Percentiles rank a stretch among this genome's conserved stretches.
These are phyloP conservation scores for Galbula dea DNA, from an alignment of 2,113 vertebrate species.

Conservation along the genomic window DNA sequence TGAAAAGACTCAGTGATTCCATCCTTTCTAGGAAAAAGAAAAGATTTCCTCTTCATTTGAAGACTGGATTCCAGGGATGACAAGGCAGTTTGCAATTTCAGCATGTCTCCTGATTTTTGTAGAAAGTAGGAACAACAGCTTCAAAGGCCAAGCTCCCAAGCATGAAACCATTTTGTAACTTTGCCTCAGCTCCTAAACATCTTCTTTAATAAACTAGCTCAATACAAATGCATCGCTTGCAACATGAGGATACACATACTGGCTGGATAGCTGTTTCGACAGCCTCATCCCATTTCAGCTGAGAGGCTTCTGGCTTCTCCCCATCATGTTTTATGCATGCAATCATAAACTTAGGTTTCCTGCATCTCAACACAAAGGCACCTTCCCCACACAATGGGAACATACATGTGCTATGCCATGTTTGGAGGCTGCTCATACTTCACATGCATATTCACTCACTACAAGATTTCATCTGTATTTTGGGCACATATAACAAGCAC, in stretches of 20 bases:
- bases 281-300: background rate
- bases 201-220: background rate
- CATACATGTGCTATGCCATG: background rate
- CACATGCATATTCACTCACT: background rate
- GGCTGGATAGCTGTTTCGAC: background rate
- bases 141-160: background rate
- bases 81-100: conserved; percentile 35
- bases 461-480: background rate
- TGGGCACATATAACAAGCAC: background rate
- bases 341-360: background rate
- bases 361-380: background rate
- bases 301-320: background rate
- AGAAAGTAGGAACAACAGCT: background rate
- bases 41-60: conserved; percentile 21
- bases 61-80: conserved; percentile 35
- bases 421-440: background rate
- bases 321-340: background rate
- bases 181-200: background rate
- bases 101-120: background rate
- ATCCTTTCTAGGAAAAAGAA: conserved; percentile 21
- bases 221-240: background rate
- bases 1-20: background rate
- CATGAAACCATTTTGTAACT: background rate
- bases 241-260: background rate
- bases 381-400: background rate